Evolutionary conservation across 2,888 invertebrate species (phyloP).

Genomic region (Hirtodrosophila duncani): DNA sequence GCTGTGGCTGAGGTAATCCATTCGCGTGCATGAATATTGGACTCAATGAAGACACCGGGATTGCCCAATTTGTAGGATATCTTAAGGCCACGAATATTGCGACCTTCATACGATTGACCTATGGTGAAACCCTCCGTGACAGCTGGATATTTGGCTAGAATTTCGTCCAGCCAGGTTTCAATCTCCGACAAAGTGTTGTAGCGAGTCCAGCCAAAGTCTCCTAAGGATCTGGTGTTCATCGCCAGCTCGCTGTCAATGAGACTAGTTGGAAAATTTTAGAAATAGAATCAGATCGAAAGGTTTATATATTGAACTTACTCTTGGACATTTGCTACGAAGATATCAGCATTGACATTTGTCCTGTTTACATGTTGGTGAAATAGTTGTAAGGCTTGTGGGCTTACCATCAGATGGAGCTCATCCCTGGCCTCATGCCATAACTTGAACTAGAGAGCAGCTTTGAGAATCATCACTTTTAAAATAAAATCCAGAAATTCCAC

Average conservation of each 20-base stretch:
- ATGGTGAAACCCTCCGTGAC: constrained; percentile 79
- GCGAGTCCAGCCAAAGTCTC: constrained; percentile 80
- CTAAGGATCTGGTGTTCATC: constrained; percentile 45
- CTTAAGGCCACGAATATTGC: constrained; percentile 80
- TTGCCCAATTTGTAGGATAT: constrained; percentile 76
- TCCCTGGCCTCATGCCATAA: constrained; percentile 46
- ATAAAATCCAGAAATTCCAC: neutral
- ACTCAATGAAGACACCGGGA: constrained; percentile 82
- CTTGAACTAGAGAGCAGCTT: constrained; percentile 21
- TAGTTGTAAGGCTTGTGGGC: constrained; percentile 79
- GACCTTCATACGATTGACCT: constrained; percentile 81
- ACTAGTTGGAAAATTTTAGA: neutral
- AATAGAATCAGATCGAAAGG: too few species aligned
- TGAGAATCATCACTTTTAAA: neutral
- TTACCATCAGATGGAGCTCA: constrained; percentile 80
- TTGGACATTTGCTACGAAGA: constrained; percentile 82
- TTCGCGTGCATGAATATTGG: constrained; percentile 83
- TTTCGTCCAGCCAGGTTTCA: constrained; percentile 80
- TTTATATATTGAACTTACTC: constrained; percentile 42
- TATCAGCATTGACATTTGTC: constrained; percentile 69
- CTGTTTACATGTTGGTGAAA: constrained; percentile 38
- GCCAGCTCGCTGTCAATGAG: constrained; percentile 74
- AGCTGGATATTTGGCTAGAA: constrained; percentile 78
- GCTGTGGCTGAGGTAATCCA: constrained; percentile 86
- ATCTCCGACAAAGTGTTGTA: constrained; percentile 82